Evolutionary conservation across 2,113 vertebrate species (phyloP).

Genomic region (Microcebus tavaratra): DNA sequence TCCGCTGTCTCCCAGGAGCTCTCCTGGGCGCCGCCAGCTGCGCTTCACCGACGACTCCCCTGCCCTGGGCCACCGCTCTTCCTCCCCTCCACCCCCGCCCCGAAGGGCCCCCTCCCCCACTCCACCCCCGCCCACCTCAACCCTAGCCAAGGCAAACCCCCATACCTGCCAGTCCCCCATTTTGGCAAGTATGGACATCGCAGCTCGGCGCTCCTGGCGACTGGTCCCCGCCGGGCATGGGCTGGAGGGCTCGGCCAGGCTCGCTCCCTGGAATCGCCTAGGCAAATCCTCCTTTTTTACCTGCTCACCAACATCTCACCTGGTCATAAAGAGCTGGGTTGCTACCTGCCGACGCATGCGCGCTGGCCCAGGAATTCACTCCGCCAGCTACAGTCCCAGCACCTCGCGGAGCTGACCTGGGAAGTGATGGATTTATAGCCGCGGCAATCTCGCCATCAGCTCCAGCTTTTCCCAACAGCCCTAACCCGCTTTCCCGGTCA

Average conservation of each 20-base stretch:
- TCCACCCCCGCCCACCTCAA: slow-evolving; percentile 66
- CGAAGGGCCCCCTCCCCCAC: slow-evolving; percentile 33
- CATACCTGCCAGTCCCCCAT: slow-evolving; percentile 99
- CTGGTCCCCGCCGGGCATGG: slow-evolving; percentile 85
- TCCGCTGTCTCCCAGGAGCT: slow-evolving; percentile 15
- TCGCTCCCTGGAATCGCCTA: slow-evolving; percentile 85
- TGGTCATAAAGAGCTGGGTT: slow-evolving; percentile 93
- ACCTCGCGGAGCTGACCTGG: slow-evolving; percentile 76
- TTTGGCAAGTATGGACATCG: slow-evolving; percentile 96
- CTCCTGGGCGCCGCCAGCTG: slow-evolving; percentile 45
- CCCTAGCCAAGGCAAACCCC: slow-evolving; percentile 43
- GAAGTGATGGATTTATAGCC: slow-evolving; percentile 85
- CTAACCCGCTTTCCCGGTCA: slow-evolving; percentile 79
- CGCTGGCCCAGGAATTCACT: slow-evolving; percentile 86
- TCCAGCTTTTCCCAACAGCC: slow-evolving; percentile 77
- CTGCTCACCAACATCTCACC: slow-evolving; percentile 94
- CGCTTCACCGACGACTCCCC: slow-evolving; percentile 53
- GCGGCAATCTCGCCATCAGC: slow-evolving; percentile 75
- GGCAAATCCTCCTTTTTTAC: slow-evolving; percentile 92
- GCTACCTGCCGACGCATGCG: slow-evolving; percentile 95
- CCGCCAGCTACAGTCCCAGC: slow-evolving; percentile 75
- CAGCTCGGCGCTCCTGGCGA: slow-evolving; percentile 79
- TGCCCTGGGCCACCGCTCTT: slow-evolving; percentile 55
- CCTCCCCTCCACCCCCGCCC: slow-evolving; percentile 30
- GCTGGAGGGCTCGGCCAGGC: slow-evolving; percentile 86